Conservation (phyloP, 1,140 invertebrate genomes). For the Neodiprion virginianus region DNA sequence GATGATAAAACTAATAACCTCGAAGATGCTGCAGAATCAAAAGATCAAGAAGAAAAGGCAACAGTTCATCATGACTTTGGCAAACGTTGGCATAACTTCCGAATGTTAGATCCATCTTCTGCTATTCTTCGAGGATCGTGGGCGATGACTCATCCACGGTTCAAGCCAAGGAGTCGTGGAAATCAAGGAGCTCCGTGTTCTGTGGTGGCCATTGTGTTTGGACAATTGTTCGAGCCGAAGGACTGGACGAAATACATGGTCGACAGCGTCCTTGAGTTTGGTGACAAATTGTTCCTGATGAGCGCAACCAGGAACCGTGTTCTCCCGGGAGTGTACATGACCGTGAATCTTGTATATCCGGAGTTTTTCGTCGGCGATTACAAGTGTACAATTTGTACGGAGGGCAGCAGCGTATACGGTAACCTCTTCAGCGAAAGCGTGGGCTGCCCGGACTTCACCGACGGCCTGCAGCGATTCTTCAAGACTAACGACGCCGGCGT, state of each 20-base stretch:
- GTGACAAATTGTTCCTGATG: constrained; percentile 43
- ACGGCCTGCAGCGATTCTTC: constrained; percentile 42
- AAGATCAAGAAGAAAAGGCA: constrained; percentile 8
- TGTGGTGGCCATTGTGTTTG: constrained; percentile 41
- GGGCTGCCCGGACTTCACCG: constrained; percentile 39
- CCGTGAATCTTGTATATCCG: constrained; percentile 33
- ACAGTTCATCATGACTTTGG: background rate
- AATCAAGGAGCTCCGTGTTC: constrained; percentile 40
- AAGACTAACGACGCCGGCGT: constrained; percentile 36
- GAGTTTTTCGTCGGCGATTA: constrained; percentile 49
- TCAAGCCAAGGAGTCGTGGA: constrained; percentile 47
- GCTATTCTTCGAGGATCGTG: constrained; percentile 41
- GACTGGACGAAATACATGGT: constrained; percentile 39
- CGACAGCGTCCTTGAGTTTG: constrained; percentile 41
- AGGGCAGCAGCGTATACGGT: constrained; percentile 38
- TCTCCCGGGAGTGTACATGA: constrained; percentile 40
- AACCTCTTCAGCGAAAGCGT: constrained; percentile 39
- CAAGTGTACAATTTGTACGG: constrained; percentile 37
- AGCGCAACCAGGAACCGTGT: constrained; percentile 34
- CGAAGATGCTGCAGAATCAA: background rate
- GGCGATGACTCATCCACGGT: constrained; percentile 39
- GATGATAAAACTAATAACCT: background rate
- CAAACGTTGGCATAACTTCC: constrained; percentile 42
- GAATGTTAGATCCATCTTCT: constrained; percentile 27
- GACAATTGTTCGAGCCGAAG: constrained; percentile 39